Evolutionary conservation across 2,113 vertebrate species (phyloP).

Genomic region (Saccopteryx leptura): DNA sequence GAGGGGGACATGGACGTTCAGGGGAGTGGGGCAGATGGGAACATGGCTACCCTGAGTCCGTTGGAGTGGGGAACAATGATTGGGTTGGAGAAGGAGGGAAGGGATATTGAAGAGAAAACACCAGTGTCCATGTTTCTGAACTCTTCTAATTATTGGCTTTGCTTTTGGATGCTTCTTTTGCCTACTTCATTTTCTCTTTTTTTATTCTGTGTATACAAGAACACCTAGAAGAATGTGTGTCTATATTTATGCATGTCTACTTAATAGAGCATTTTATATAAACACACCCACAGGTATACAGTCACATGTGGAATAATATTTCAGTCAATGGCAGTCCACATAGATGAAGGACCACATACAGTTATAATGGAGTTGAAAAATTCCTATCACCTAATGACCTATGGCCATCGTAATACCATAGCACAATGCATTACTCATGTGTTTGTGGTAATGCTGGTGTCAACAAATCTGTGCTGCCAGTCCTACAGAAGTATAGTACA

Average conservation of each 20-base stretch:
- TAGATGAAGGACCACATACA: no score
- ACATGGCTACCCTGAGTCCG: neutral
- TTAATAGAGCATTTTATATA: neutral
- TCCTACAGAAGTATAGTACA: neutral
- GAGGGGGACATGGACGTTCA: neutral
- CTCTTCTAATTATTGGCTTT: neutral
- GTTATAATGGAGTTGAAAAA: neutral
- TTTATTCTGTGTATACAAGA: neutral
- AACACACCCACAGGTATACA: neutral
- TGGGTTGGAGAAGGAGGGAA: neutral
- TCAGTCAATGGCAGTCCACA: neutral
- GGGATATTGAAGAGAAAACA: accelerated
- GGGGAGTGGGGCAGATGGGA: neutral
- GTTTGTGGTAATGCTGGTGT: neutral
- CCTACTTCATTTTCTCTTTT: neutral
- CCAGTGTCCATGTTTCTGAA: neutral
- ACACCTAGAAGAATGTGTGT: neutral
- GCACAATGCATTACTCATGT: neutral
- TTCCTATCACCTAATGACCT: neutral
- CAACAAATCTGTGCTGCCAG: neutral
- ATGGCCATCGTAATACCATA: neutral
- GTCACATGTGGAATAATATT: neutral
- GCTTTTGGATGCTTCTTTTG: neutral
- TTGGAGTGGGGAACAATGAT: neutral
- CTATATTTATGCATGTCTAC: neutral